A percentile compares a stretch with the other conserved stretches of the same genome.
These are phyloP conservation scores for Erythrocercus mccallii DNA, from an alignment of 2,113 vertebrate species.

Conservation along the genomic window DNA sequence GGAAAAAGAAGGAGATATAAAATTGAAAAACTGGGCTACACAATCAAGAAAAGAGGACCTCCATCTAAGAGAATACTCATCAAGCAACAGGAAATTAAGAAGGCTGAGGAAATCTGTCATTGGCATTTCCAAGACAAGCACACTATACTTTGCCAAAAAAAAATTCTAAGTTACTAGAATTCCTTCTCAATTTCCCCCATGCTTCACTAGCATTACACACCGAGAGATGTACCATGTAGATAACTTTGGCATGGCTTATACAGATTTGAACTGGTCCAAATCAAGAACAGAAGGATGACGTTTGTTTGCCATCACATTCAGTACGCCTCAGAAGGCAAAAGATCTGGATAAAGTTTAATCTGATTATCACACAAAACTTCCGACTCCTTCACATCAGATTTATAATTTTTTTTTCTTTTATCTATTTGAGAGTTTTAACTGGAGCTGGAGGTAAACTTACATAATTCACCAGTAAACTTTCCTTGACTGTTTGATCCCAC, in stretches of 20 bases:
- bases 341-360: neutral
- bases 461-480: conserved; percentile 96
- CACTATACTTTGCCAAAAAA: neutral
- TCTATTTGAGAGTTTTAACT: neutral
- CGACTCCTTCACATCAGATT: neutral
- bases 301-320: neutral
- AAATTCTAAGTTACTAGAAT: neutral
- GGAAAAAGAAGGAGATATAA: neutral
- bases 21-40: neutral
- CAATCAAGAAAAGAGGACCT: neutral
- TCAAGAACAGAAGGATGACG: neutral
- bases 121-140: neutral
- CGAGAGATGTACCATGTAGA: neutral
- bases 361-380: neutral
- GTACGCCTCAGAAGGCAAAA: neutral
- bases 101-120: neutral
- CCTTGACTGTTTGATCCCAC: conserved; percentile 89
- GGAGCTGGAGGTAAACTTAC: conserved; percentile 75
- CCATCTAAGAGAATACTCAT: neutral
- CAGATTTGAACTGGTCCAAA: neutral
- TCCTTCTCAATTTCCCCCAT: neutral
- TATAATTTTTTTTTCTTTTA: neutral
- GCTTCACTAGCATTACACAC: neutral
- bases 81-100: neutral
- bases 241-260: neutral